phyloP scores from a whole-genome alignment of 2,113 vertebrate genomes.

The Myanophis thanlyinensis region DNA sequence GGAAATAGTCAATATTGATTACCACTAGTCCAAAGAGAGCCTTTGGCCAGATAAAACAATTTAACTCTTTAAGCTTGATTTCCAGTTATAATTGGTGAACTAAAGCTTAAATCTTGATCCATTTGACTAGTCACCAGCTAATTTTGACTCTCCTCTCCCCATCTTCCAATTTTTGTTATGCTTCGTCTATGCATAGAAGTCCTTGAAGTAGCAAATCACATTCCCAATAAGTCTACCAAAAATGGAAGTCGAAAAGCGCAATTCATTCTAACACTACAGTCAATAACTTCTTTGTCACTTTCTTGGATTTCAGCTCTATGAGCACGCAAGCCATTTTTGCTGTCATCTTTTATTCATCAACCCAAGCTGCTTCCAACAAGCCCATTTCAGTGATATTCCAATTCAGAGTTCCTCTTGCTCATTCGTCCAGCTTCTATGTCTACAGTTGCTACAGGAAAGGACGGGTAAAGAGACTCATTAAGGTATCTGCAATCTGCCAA shows the following conservation, averaged over 20 bases:
- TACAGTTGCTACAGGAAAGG: neutral
- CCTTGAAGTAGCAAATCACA: neutral
- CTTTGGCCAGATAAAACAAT: neutral
- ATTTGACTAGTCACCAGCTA: neutral
- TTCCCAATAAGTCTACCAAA: neutral
- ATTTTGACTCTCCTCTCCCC: neutral
- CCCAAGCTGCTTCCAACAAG: neutral
- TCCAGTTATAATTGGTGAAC: neutral
- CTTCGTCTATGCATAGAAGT: neutral
- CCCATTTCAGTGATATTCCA: neutral
- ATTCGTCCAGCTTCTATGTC: slow-evolving; percentile 13
- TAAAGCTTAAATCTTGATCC: neutral
- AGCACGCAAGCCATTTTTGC: neutral
- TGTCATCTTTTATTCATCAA: neutral
- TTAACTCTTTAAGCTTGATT: neutral
- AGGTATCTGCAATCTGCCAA: neutral
- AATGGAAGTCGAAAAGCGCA: neutral
- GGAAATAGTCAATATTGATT: neutral
- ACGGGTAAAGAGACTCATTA: neutral
- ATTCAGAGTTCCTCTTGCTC: neutral
- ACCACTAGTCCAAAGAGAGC: neutral
- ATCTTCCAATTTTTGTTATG: neutral
- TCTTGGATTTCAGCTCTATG: neutral
- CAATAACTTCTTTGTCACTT: neutral
- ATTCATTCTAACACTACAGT: neutral